phyloP scores from a whole-genome alignment of 2,113 vertebrate genomes.

The Epinephelus moara region DNA sequence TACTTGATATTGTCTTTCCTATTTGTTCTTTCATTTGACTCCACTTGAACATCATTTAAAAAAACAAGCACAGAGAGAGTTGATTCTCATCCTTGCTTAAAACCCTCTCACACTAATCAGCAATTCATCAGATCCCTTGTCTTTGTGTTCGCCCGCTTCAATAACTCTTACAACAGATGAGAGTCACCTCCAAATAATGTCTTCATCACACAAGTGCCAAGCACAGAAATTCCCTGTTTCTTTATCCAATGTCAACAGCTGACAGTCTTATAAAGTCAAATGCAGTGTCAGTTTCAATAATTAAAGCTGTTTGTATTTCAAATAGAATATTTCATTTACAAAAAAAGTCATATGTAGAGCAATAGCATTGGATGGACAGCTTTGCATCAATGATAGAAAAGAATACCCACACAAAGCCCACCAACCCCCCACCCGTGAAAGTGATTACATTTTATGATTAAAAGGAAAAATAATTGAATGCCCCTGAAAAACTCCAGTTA shows the following conservation, averaged over 20 bases:
- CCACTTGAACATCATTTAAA: conserved; percentile 51
- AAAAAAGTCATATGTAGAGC: conserved; percentile 54
- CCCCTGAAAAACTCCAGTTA: conserved; percentile 48
- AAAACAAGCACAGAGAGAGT: conserved; percentile 28
- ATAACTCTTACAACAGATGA: conserved; percentile 43
- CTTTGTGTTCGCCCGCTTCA: conserved; percentile 63
- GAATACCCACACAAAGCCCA: conserved; percentile 11
- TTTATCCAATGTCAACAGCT: conserved; percentile 64
- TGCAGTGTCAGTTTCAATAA: conserved; percentile 72
- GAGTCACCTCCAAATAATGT: conserved; percentile 69
- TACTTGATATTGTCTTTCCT: conserved; percentile 45
- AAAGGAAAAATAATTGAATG: conserved; percentile 69
- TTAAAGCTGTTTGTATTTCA: conserved; percentile 82
- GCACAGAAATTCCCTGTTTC: conserved; percentile 44
- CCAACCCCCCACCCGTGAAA: conserved; percentile 44
- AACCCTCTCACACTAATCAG: conserved; percentile 54
- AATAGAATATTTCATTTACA: conserved; percentile 82
- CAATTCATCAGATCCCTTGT: conserved; percentile 67
- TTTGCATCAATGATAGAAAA: conserved; percentile 68
- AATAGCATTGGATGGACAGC: conserved; percentile 53
- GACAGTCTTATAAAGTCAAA: conserved; percentile 67
- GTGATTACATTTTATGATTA: conserved; percentile 71
- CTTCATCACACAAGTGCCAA: conserved; percentile 39
- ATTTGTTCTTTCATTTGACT: conserved; percentile 64
- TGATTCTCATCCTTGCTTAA: conserved; percentile 50